Evolutionary conservation across 2,797 vertebrate genomes (phyloP).

Genomic region (Prionace glauca): DNA sequence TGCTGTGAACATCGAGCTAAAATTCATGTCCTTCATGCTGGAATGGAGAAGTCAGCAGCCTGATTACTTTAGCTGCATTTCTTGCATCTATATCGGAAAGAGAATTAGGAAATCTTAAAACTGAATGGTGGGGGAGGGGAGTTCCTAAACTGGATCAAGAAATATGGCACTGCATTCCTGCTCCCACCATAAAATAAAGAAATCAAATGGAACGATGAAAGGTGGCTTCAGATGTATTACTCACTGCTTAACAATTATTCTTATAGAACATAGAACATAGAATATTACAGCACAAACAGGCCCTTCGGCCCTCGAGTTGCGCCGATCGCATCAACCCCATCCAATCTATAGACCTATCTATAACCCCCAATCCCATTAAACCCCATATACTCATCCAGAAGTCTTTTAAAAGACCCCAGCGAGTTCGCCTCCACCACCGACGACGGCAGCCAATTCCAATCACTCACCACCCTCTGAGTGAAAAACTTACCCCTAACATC

Average conservation of each 20-base stretch:
- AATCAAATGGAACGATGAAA: not conserved
- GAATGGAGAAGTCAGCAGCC: not conserved
- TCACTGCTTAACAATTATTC: not conserved
- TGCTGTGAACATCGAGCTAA: not conserved
- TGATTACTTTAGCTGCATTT: not conserved
- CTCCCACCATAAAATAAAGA: not conserved
- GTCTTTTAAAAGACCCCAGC: too few relatives aligned
- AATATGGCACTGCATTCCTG: not conserved
- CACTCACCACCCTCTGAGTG: too few relatives aligned
- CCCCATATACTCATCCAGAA: too few relatives aligned
- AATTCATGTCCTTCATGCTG: not conserved
- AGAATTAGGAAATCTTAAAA: not conserved
- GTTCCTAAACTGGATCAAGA: not conserved
- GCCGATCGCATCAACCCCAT: too few relatives aligned
- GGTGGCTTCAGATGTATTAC: not conserved
- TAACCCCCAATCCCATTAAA: too few relatives aligned
- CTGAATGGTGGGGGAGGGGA: not conserved
- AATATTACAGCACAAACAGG: too few relatives aligned
- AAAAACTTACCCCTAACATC: too few relatives aligned
- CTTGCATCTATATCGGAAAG: not conserved
- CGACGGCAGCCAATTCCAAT: too few relatives aligned
- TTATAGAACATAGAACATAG: too few relatives aligned
- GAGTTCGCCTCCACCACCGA: too few relatives aligned
- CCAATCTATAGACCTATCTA: too few relatives aligned
- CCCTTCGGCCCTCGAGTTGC: too few relatives aligned